Base-by-base conservation (phyloP, 2,113 vertebrate species). In the Carassius carassius region DNA sequence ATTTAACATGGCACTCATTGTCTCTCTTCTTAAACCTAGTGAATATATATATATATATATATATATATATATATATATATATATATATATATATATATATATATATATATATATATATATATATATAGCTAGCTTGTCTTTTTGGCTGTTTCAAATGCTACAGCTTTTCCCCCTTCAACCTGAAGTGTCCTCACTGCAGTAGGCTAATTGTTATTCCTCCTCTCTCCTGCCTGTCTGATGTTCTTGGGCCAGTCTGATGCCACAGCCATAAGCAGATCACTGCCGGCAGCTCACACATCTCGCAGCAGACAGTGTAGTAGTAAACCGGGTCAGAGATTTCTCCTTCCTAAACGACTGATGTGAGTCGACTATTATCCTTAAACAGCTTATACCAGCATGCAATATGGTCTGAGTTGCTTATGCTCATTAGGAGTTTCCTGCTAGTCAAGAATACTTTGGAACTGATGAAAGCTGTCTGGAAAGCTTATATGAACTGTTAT, bases 151-250 rank as follows among this genome's bases (percentile, higher is more conserved):
- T 29, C 29, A 29, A 29, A 29, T 29, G 29, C 29, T 29, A 29
- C 29, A 29, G 29, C 29, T 29, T 29, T 29, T 78, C 29, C 25
- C 58, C n/a, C 21, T 76, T 82, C 44, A 41, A 62, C 74, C 25
- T 80, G 69, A 58, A 81, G 69, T 81, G 60, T 47, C 74, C 74
- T 78, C 65, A 67, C 82, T 85, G 79, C 63, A 87, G 83, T 32
- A 49, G 19, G 25, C 2, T 69, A 21, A 51, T 69, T 81, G 72
- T 65, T 65, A 58, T 82, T 74, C 60, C 41, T 74, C 37, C 17
- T 82, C 54, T 87, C 32, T 54, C 62, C 62, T 81, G 37, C 58
- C 77, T 85, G 80, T 85, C 4, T n/a, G 44, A 81, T 73, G 32
- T 37, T 49, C 14, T 69, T 13, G 41, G 72, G 37, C 12, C 19